A percentile compares a stretch with the other conserved stretches of the same genome.
phyloP scores from a whole-genome alignment of 2,113 vertebrate species.

The Callipepla squamata region DNA sequence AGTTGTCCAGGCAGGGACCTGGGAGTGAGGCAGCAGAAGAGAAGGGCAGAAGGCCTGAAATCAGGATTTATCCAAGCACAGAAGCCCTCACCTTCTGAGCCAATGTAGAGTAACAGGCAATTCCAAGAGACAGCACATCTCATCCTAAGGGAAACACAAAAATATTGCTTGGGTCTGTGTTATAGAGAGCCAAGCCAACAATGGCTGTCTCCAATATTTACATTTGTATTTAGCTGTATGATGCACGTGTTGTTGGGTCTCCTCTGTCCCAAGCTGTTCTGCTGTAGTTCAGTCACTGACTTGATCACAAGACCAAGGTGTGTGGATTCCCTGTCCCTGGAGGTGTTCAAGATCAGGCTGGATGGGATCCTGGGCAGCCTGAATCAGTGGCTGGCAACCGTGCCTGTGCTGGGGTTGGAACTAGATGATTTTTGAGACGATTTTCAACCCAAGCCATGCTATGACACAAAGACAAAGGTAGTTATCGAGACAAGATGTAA shows the following conservation, averaged over 20 bases:
- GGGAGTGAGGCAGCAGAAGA: background rate
- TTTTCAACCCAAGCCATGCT: no score
- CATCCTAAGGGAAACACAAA: background rate
- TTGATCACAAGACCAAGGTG: no score
- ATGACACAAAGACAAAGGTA: no score
- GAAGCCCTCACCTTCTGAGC: background rate
- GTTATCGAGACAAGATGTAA: background rate
- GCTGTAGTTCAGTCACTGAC: background rate
- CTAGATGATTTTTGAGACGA: no score
- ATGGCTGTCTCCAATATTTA: background rate
- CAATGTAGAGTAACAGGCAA: background rate
- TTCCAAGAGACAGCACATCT: background rate
- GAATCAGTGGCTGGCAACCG: no score
- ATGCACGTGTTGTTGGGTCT: background rate
- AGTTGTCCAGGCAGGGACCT: background rate
- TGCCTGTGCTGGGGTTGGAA: no score
- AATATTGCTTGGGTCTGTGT: background rate
- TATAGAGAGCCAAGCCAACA: background rate
- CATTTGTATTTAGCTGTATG: background rate
- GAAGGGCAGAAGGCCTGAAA: background rate
- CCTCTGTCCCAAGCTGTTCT: accelerated
- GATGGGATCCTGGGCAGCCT: no score
- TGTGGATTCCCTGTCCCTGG: no score
- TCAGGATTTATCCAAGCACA: background rate
- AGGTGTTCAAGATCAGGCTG: no score